Evolutionary conservation across 2,113 vertebrate species (phyloP).

Genomic region (Eulacestoma nigropectus): DNA sequence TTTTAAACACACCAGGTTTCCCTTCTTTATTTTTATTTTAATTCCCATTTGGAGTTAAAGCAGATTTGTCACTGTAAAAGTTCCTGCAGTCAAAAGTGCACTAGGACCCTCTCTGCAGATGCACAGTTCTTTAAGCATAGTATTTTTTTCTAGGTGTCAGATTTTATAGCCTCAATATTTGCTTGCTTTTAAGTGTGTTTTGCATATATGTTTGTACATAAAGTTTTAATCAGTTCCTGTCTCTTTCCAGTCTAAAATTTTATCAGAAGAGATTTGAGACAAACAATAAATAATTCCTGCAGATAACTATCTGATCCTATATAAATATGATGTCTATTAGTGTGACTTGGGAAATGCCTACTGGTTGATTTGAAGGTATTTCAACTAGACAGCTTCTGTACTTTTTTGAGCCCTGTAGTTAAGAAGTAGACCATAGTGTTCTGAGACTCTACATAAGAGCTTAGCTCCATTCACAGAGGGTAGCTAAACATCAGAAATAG

Average conservation of each 20-base stretch:
- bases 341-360: not conserved
- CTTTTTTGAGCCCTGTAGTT: not conserved
- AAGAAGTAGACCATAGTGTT: not conserved
- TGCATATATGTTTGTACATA: not conserved
- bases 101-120: not conserved
- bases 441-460: not conserved
- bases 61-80: not conserved
- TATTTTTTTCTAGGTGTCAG: not conserved
- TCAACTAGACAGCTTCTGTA: not conserved
- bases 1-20: not conserved
- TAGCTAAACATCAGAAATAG: not conserved
- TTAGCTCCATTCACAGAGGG: not conserved
- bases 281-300: not conserved
- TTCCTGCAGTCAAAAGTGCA: not conserved
- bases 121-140: not conserved
- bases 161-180: not conserved
- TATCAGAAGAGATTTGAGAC: not conserved
- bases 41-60: not conserved
- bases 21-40: not conserved
- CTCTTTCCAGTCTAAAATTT: not conserved
- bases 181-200: not conserved
- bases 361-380: not conserved
- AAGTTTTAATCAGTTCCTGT: not conserved
- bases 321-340: not conserved
- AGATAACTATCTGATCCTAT: not conserved